Base-by-base conservation (phyloP, 2,888 invertebrate species). In the Cheilosia impressa region DNA sequence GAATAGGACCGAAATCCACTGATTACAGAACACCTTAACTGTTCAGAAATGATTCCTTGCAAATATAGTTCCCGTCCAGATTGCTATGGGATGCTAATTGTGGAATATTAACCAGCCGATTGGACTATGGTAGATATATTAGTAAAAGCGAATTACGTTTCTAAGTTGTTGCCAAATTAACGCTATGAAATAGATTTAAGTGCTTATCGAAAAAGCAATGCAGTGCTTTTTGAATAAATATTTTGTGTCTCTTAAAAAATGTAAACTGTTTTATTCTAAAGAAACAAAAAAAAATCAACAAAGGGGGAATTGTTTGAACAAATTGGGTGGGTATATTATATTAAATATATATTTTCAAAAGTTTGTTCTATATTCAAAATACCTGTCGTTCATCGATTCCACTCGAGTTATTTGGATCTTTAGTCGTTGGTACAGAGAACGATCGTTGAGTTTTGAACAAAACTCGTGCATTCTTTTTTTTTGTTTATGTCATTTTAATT, bases 381-480 rank as follows among this genome's bases (percentile, higher is more conserved):
- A 92, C 92, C 92, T 92, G 92, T 89, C 91, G 92, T 89, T 92
- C 92, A 89, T 92, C 92, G 89, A 92, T 91, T 90, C 91, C 91
- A 89, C 90, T 89, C 80, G 92, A 89, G 89, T 91, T 91, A 89
- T 91, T 92, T 89, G 95, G 90, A 92, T 96, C 96, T 94, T 97
- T 97, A 82, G 97, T 96, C 50, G 97, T 97, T 87, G 98, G 98
- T 93, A 98, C 97, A 90, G 97, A 98, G 93, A 97, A 97, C 89
- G 97, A 97, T 91, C 98, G 95, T 94, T 97, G 97, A 89, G 97
- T 97, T 94, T 97, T 97, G 93, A 97, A 97, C 93, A 96, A 95
- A 94, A 96, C 95, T 93, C 95, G 94, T 93, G 95, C 95, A 92
- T 94, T 93, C 94, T 93, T 88, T 47, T 89, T 88, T 89, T 63